phyloP scores from a whole-genome alignment of 2,888 invertebrate genomes.

The Heteromurus nitidus region DNA sequence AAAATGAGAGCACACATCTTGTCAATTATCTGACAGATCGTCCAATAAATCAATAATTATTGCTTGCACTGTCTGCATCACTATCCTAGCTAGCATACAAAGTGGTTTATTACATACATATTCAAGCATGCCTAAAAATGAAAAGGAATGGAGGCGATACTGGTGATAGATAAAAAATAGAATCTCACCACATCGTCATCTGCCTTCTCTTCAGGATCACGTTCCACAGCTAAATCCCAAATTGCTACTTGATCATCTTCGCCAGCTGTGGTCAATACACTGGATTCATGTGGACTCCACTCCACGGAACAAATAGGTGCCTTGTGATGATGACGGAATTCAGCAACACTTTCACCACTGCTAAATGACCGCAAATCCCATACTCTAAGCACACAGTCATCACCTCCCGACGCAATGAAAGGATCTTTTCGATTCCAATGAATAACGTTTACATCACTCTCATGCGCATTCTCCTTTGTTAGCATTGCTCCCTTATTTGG shows the following conservation, averaged over 20 bases:
- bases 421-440: slow-evolving; percentile 96
- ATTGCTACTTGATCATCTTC: slow-evolving; percentile 96
- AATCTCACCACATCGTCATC: slow-evolving; percentile 77
- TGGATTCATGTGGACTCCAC: slow-evolving; percentile 95
- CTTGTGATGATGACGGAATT: slow-evolving; percentile 94
- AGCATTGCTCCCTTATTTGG: slow-evolving; percentile 94
- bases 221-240: slow-evolving; percentile 89
- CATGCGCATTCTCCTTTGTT: slow-evolving; percentile 89
- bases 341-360: slow-evolving; percentile 85
- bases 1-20: slow-evolving; percentile 74
- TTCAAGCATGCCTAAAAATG: too few relatives aligned
- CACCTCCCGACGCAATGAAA: slow-evolving; percentile 95
- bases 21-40: slow-evolving; percentile 73
- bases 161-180: background rate
- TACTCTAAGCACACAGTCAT: slow-evolving; percentile 94
- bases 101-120: slow-evolving; percentile 43
- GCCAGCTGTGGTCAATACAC: slow-evolving; percentile 94
- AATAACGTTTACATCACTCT: slow-evolving; percentile 96
- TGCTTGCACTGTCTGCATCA: slow-evolving; percentile 35
- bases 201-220: slow-evolving; percentile 74
- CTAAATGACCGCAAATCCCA: slow-evolving; percentile 92
- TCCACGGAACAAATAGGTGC: slow-evolving; percentile 95
- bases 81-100: slow-evolving; percentile 39
- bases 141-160: slow-evolving; percentile 72
- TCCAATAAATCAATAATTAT: slow-evolving; percentile 53